Evolutionary conservation across 2,113 vertebrate genomes (phyloP).

Genomic region (Microtus ochrogaster): DNA sequence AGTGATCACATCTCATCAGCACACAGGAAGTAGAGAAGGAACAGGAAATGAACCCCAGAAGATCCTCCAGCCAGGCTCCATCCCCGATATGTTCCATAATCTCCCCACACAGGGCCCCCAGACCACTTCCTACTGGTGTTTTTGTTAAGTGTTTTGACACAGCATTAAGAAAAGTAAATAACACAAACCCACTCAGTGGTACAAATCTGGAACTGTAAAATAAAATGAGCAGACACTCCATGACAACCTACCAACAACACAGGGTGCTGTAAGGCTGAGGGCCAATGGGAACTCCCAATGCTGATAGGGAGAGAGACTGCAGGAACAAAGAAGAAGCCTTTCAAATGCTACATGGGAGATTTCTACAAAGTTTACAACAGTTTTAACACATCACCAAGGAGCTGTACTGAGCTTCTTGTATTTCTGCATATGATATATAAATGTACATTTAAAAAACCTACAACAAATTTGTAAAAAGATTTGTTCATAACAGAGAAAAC

Average conservation of each 20-base stretch:
- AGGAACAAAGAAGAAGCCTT: accelerated
- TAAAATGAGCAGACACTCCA: not conserved
- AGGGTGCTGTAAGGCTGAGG: too few species aligned
- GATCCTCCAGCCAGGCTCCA: not conserved
- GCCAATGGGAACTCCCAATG: not conserved
- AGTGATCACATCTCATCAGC: not conserved
- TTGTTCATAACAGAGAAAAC: not conserved
- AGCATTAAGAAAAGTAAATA: not conserved
- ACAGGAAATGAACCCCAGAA: not conserved
- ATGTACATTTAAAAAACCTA: not conserved
- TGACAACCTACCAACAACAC: too few species aligned
- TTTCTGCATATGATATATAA: not conserved
- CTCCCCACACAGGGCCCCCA: not conserved
- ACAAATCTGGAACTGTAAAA: too few species aligned
- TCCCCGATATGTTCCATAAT: not conserved
- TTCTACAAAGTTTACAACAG: not conserved
- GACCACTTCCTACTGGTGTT: not conserved
- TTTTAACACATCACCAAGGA: too few species aligned
- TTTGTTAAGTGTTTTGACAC: not conserved
- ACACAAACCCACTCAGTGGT: not conserved
- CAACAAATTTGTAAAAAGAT: not conserved
- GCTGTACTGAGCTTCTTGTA: accelerated
- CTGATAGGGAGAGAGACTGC: not conserved
- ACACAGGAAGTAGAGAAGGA: not conserved
- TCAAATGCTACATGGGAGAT: not conserved